A percentile compares a stretch with the other conserved stretches of the same genome.
Conservation (phyloP, 2,113 vertebrate species). For the Corythornis madagascariensis region DNA sequence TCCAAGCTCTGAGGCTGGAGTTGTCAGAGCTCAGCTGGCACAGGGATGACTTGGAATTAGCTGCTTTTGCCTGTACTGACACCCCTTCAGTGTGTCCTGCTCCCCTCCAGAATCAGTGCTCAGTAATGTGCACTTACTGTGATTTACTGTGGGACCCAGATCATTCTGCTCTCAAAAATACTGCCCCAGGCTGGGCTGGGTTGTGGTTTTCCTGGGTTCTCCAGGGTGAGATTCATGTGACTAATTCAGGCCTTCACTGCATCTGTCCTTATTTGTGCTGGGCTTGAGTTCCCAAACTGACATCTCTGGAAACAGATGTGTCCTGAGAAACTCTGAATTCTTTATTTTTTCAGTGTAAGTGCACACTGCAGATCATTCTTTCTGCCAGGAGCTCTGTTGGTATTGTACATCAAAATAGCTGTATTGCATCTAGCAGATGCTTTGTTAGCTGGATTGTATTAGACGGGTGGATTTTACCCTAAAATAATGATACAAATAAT, state of each 20-base stretch:
- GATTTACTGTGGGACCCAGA: not conserved
- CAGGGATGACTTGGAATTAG: not conserved
- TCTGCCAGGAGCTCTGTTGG: not conserved
- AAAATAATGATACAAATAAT: too few species aligned
- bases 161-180: not conserved
- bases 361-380: not conserved
- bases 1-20: not conserved
- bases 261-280: not conserved
- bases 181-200: not conserved
- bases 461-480: not conserved
- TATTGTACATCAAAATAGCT: not conserved
- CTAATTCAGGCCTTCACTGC: not conserved
- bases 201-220: not conserved
- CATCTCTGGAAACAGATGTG: not conserved
- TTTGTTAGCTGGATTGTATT: not conserved
- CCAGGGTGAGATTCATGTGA: too few species aligned
- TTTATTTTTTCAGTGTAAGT: not conserved
- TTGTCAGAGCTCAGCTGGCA: not conserved
- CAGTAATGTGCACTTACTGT: not conserved
- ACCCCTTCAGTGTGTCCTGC: not conserved
- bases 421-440: not conserved
- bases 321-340: too few species aligned
- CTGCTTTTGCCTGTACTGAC: not conserved
- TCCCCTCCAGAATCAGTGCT: too few species aligned
- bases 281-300: not conserved